A percentile compares a stretch with the other conserved stretches of the same genome.
phyloP scores from a whole-genome alignment of 2,113 vertebrate genomes.

The Pampusana beccarii region DNA sequence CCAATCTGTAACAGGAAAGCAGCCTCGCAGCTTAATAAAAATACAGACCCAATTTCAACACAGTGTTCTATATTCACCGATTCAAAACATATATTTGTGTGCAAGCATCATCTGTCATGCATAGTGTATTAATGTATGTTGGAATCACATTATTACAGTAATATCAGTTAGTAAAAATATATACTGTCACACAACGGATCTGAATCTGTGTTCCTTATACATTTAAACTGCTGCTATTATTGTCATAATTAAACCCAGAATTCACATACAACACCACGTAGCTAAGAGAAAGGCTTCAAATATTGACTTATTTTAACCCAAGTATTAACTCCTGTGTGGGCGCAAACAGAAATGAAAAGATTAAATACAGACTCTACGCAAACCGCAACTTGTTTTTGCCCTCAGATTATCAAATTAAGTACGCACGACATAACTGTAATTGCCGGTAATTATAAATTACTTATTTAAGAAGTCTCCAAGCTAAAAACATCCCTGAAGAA shows the following conservation, averaged over 20 bases:
- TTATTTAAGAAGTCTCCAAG: not conserved
- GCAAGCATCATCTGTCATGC: slow-evolving; percentile 34
- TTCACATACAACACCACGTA: not conserved
- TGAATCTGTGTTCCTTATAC: not conserved
- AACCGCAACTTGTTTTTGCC: not conserved
- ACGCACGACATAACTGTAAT: not conserved
- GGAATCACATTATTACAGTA: not conserved
- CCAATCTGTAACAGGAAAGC: slow-evolving; percentile 32
- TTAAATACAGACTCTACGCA: not conserved
- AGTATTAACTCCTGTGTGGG: not conserved
- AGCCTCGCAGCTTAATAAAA: slow-evolving; percentile 51
- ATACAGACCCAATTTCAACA: slow-evolving; percentile 4
- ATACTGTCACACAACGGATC: not conserved
- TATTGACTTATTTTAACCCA: not conserved
- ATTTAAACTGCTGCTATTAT: not conserved
- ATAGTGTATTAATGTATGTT: not conserved
- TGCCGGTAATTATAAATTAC: not conserved
- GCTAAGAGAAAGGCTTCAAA: not conserved
- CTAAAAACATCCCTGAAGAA: not conserved
- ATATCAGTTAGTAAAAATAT: not conserved
- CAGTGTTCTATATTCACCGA: slow-evolving; percentile 8
- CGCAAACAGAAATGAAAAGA: not conserved
- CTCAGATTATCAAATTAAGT: not conserved
- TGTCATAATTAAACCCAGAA: not conserved
- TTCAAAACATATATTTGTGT: slow-evolving; percentile 49